These are phyloP conservation scores for Drosophila fulvimacula DNA, from an alignment of 2,888 invertebrate genomes.

Conservation along the genomic window DNA sequence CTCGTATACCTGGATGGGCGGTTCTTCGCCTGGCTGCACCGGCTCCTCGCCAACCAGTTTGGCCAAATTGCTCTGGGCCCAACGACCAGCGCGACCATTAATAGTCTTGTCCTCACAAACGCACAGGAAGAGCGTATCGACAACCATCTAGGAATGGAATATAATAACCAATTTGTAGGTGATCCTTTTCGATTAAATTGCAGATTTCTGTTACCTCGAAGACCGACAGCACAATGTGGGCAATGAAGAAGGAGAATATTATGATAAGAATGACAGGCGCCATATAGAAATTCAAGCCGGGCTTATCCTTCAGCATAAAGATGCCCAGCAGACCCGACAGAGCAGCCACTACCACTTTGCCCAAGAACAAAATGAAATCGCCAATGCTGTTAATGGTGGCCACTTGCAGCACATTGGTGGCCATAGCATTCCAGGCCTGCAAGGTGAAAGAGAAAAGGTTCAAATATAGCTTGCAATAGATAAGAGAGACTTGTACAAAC, in stretches of 20 bases:
- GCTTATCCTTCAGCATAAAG: slow-evolving; percentile 90
- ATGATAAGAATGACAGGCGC: slow-evolving; percentile 94
- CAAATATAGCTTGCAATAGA: background rate
- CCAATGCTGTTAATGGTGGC: slow-evolving; percentile 97
- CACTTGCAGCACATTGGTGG: slow-evolving; percentile 93
- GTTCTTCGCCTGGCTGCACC: slow-evolving; percentile 83
- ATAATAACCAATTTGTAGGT: background rate
- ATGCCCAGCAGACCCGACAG: slow-evolving; percentile 92
- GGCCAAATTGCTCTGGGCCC: slow-evolving; percentile 87
- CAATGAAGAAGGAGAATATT: slow-evolving; percentile 95
- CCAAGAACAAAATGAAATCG: slow-evolving; percentile 96
- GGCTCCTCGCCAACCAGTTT: slow-evolving; percentile 86
- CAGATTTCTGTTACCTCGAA: slow-evolving; percentile 90
- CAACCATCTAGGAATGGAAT: slow-evolving; percentile 90
- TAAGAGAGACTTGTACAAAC: slow-evolving; percentile 86
- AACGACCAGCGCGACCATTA: slow-evolving; percentile 90
- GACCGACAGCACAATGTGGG: slow-evolving; percentile 95
- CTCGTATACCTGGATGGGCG: slow-evolving; percentile 84
- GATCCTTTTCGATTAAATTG: too few species aligned
- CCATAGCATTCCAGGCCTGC: slow-evolving; percentile 94
- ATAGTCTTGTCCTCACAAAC: slow-evolving; percentile 96
- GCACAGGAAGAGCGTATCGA: slow-evolving; percentile 96
- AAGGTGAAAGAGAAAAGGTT: slow-evolving; percentile 50
- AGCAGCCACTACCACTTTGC: slow-evolving; percentile 91
- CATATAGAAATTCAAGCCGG: slow-evolving; percentile 92